These are phyloP conservation scores for Empidonax alnorum DNA, from an alignment of 2,113 vertebrate genomes.

Conservation along the genomic window DNA sequence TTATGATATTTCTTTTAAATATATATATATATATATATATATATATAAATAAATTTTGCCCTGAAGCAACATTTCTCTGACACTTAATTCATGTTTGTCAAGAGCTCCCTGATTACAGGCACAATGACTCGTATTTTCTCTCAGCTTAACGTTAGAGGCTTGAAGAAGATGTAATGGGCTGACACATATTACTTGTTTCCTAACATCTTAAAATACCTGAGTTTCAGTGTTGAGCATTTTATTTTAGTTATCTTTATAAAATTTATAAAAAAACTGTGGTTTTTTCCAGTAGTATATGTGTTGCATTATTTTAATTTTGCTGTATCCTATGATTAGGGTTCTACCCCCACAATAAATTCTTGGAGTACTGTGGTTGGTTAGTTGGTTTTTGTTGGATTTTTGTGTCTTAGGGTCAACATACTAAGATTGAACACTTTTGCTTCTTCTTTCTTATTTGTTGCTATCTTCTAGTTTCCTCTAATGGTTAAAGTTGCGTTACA, in stretches of 20 bases:
- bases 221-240: background rate
- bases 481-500: background rate
- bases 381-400: background rate
- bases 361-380: background rate
- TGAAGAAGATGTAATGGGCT: background rate
- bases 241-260: background rate
- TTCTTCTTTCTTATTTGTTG: background rate
- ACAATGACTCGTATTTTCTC: background rate
- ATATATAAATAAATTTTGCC: background rate
- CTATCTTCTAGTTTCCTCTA: background rate
- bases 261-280: background rate
- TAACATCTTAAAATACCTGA: background rate
- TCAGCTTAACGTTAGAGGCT: background rate
- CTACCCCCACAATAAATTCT: fast-evolving
- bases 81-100: background rate
- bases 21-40: background rate
- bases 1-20: constrained; percentile 20
- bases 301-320: background rate
- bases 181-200: background rate
- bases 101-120: background rate
- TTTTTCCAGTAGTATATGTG: background rate
- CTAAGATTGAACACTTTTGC: background rate
- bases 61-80: background rate
- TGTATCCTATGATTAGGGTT: background rate
- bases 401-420: background rate